Evolutionary conservation across 1,140 invertebrate genomes (phyloP), one percentile per base, ranked within the genome.

Genomic region (Aporrectodea caliginosa): DNA sequence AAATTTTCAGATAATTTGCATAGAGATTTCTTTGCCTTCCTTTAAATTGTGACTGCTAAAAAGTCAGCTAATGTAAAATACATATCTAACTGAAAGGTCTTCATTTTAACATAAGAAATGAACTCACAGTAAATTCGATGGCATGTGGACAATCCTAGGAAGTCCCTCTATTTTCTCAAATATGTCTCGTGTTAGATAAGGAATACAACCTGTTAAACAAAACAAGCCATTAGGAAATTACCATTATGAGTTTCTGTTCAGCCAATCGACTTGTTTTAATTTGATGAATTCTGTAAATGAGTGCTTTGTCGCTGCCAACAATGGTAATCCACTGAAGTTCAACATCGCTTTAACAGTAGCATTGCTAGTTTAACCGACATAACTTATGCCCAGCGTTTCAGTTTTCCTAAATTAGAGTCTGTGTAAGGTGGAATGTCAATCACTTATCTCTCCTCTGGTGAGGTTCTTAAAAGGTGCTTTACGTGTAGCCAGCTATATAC

Each of bases 71-170:
- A n/a, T n/a, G n/a, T n/a, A n/a, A n/a, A n/a, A n/a, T n/a, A n/a
- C n/a, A n/a, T n/a, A n/a, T n/a, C n/a, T n/a, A n/a, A n/a, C n/a
- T n/a, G n/a, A n/a, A n/a, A n/a, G n/a, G n/a, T 22, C 22, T 58
- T 58, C 6, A 58, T 58, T 22, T 12, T 58, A 12, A 58, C 22
- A 58, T 12, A 22, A 58, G n/a, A 2, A 32, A 29, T 30, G 31
- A 71, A 84, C 84, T 85, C 82, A 86, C 85, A 85, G 69, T n/a
- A 82, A 77, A 78, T 80, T 83, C 22, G 85, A 35, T 31, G 84
- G 82, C 78, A 86, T 83, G 1, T 84, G 81, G 27, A 82, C 81
- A 6, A 86, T 73, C 16, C 71, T 27, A 1, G 85, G 85, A 16
- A 85, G 58, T 29, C 81, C 79, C 27, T 83, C 77, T n/a, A 86